Percentiles rank a stretch among this genome's conserved stretches.
Conservation (phyloP, 1,140 invertebrate species). For the Proales similis region DNA sequence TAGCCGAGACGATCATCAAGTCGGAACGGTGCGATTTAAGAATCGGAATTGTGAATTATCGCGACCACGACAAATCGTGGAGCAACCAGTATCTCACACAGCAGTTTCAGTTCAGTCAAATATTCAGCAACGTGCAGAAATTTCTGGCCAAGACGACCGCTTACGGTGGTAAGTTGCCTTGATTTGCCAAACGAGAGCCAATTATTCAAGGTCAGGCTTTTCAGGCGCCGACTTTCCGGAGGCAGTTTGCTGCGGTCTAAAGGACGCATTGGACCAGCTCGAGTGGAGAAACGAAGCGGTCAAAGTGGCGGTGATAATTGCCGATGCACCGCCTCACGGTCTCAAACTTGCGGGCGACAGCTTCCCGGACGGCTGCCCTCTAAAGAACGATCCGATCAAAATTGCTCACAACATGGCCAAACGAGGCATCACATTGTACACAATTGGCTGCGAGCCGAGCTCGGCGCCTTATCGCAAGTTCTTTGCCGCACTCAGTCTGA, state of each 20-base stretch:
- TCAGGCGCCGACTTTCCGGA: constrained; percentile 31
- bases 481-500: constrained; percentile 17
- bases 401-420: constrained; percentile 16
- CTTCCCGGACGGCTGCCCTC: constrained; percentile 18
- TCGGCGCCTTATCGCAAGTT: constrained; percentile 8
- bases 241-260: constrained; percentile 1
- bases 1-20: constrained; percentile 9
- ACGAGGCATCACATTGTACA: constrained; percentile 22
- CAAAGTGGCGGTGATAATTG: constrained; percentile 26
- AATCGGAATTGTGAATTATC: constrained; percentile 5
- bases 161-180: no score
- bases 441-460: constrained; percentile 4
- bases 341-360: constrained; percentile 7
- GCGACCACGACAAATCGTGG: no score
- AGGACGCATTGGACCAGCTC: constrained; percentile 15
- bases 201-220: not conserved
- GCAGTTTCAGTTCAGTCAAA: not conserved
- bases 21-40: constrained; percentile 20
- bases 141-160: not conserved
- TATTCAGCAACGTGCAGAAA: not conserved
- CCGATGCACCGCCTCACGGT: constrained; percentile 38
- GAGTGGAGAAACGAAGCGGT: constrained; percentile 31
- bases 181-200: not conserved
- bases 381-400: constrained; percentile 35
- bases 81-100: no score